Evolutionary conservation across 2,888 invertebrate genomes (phyloP).

Genomic region (Venustoraphidia nigricollis): DNA sequence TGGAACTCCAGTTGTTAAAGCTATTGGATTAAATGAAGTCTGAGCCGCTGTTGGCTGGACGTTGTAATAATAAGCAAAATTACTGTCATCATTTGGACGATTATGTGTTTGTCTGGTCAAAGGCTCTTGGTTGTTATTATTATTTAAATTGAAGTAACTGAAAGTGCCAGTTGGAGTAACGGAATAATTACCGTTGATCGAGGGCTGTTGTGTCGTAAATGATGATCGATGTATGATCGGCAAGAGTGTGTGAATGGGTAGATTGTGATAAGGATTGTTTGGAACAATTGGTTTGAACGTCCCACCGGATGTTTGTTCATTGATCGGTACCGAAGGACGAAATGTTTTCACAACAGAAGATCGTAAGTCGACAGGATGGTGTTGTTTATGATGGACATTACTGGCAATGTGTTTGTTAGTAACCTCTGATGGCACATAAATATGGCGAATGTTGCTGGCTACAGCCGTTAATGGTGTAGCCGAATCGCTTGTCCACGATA

Average conservation of each 20-base stretch:
- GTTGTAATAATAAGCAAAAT: slow-evolving; percentile 2
- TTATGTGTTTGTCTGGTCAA: neutral
- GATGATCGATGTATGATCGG: neutral
- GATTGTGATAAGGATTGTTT: neutral
- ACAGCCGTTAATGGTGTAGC: no score
- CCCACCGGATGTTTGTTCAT: neutral
- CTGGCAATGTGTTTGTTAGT: no score
- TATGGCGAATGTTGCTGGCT: no score
- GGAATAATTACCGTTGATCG: neutral
- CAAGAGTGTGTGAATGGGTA: neutral
- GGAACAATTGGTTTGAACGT: neutral
- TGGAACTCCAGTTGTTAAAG: no score
- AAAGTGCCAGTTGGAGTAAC: neutral
- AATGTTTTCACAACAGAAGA: neutral
- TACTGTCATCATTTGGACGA: neutral
- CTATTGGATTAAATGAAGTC: no score
- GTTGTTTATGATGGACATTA: no score
- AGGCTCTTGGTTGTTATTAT: neutral
- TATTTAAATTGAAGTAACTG: slow-evolving; percentile 1
- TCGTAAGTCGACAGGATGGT: no score
- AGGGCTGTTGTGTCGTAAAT: neutral
- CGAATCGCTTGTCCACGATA: no score
- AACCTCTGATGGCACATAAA: no score
- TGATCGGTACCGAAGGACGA: slow-evolving; percentile 1
- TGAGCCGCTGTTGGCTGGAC: neutral